These are phyloP conservation scores for Darevskia nairensis DNA, from an alignment of 2,797 vertebrate genomes.

Conservation along the genomic window DNA sequence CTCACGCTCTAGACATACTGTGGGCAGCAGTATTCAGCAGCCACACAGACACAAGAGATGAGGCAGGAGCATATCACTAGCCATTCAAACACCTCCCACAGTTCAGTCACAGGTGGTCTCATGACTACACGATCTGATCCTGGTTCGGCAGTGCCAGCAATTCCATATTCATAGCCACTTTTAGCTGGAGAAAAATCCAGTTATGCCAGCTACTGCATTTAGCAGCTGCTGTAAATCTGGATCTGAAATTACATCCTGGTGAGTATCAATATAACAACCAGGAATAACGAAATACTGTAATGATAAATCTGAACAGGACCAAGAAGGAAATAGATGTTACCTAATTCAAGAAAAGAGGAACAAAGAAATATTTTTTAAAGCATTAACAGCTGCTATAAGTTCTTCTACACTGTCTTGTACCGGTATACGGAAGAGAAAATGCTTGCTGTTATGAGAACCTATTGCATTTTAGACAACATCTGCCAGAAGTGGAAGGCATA, in stretches of 20 bases:
- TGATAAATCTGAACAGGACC: background rate
- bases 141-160: background rate
- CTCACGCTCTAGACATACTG: background rate
- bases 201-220: background rate
- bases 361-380: background rate
- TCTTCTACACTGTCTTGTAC: background rate
- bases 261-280: background rate
- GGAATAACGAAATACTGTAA: background rate
- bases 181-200: background rate
- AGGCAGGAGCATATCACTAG: background rate
- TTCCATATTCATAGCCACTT: background rate
- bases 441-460: background rate
- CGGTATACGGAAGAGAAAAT: background rate
- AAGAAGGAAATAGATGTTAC: background rate
- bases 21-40: background rate
- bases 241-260: background rate
- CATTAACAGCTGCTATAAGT: background rate
- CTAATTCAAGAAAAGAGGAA: background rate
- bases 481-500: background rate
- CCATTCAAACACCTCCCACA: background rate
- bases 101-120: background rate
- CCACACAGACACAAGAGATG: background rate
- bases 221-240: background rate
- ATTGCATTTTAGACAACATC: background rate
- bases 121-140: background rate